phyloP scores from a whole-genome alignment of 1,140 invertebrate genomes.

The Pseudomyrmex pallidus region DNA sequence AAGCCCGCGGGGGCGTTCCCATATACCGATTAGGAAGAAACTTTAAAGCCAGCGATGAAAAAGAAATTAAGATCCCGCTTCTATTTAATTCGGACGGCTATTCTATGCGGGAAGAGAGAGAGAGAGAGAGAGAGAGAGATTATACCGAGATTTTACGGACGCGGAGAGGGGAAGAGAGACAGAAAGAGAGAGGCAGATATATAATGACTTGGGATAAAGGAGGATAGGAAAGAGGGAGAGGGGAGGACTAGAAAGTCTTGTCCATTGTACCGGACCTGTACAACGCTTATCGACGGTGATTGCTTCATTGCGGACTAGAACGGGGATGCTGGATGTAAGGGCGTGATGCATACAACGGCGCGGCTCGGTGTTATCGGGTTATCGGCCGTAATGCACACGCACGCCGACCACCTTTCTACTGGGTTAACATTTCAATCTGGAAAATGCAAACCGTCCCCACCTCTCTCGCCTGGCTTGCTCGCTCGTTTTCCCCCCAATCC shows the following conservation, averaged over 20 bases:
- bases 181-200: conserved; percentile 46
- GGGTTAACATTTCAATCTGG: conserved; percentile 68
- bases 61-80: conserved; percentile 39
- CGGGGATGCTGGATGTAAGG: conserved; percentile 65
- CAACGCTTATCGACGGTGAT: conserved; percentile 75
- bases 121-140: conserved; percentile 55
- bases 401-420: conserved; percentile 66
- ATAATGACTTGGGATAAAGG: conserved; percentile 18
- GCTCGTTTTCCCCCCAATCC: not conserved
- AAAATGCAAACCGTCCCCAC: conserved; percentile 62
- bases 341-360: conserved; percentile 58
- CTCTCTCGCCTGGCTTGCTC: conserved; percentile 14
- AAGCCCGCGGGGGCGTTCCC: not conserved
- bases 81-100: conserved; percentile 54
- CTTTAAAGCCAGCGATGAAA: conserved; percentile 1
- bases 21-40: conserved; percentile 5
- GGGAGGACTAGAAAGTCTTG: conserved; percentile 70
- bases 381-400: conserved; percentile 68
- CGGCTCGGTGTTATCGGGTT: conserved; percentile 65
- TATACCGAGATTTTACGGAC: conserved; percentile 56
- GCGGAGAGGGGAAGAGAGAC: too few relatives aligned
- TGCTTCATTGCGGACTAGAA: conserved; percentile 67
- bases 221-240: not conserved
- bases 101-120: conserved; percentile 25
- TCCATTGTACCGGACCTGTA: conserved; percentile 67